A percentile compares a stretch with the other conserved stretches of the same genome.
These are phyloP conservation scores for Tetrapedia diversipes DNA, from an alignment of 2,888 invertebrate species.

Conservation along the genomic window DNA sequence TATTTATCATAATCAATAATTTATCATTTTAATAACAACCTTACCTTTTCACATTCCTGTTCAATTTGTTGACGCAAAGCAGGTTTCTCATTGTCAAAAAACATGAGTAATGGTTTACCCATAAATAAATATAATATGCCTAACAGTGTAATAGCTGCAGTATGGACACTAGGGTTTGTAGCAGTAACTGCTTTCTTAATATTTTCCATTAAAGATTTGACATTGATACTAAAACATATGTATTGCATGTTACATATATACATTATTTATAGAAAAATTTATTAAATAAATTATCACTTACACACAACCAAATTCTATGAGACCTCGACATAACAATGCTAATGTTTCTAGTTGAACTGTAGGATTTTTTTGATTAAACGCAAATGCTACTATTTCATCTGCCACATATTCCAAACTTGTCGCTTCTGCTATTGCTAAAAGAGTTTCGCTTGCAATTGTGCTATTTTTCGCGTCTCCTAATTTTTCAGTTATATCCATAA, in stretches of 20 bases:
- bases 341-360: constrained; percentile 95
- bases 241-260: constrained; percentile 35
- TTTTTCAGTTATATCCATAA: constrained; percentile 93
- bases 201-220: constrained; percentile 89
- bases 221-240: constrained; percentile 85
- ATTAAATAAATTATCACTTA: constrained; percentile 82
- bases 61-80: constrained; percentile 93
- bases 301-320: constrained; percentile 94
- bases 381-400: constrained; percentile 88
- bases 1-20: background rate
- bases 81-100: constrained; percentile 94
- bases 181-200: constrained; percentile 93
- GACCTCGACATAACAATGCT: constrained; percentile 90
- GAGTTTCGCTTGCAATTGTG: constrained; percentile 87
- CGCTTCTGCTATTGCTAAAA: constrained; percentile 91
- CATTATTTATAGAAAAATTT: background rate
- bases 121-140: constrained; percentile 92
- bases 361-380: constrained; percentile 94
- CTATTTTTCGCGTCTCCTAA: constrained; percentile 93
- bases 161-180: constrained; percentile 93
- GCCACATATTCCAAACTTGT: constrained; percentile 90
- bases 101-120: constrained; percentile 89
- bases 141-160: constrained; percentile 89
- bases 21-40: constrained; percentile 64
- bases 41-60: constrained; percentile 92